Evolutionary conservation across 2,113 vertebrate species (phyloP).

Genomic region (Tamias sibiricus): DNA sequence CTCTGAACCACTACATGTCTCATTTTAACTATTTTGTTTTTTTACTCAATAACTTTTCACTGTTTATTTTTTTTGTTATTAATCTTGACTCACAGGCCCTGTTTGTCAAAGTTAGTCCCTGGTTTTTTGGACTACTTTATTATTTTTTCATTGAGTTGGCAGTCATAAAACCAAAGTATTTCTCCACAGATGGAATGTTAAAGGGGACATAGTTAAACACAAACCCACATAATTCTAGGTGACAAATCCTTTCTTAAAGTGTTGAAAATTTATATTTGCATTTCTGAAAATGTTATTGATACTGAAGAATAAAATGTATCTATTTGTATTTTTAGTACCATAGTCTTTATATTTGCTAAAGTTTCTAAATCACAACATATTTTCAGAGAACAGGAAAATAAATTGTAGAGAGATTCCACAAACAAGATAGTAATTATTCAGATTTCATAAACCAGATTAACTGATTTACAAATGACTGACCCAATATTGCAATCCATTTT

Average conservation of each 20-base stretch:
- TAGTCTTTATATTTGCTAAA: slow-evolving; percentile 2
- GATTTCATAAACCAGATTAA: neutral
- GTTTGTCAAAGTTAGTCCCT: neutral
- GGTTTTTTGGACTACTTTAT: neutral
- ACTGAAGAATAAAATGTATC: neutral
- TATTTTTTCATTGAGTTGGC: neutral
- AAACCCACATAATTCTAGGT: neutral
- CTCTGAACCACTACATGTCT: neutral
- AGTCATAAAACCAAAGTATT: neutral
- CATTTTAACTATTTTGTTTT: neutral
- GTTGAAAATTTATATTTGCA: neutral
- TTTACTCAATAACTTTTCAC: neutral
- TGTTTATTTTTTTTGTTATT: neutral
- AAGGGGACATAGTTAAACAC: neutral
- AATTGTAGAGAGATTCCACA: neutral
- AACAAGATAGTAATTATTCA: neutral
- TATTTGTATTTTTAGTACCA: neutral
- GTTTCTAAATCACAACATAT: neutral
- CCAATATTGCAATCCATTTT: neutral
- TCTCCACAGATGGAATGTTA: neutral
- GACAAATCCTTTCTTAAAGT: neutral
- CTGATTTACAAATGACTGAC: neutral
- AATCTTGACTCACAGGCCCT: neutral
- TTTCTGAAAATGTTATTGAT: neutral
- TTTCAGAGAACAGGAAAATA: neutral